These are phyloP conservation scores for Aphelinus certus DNA, from an alignment of 1,140 invertebrate species.

Conservation along the genomic window DNA sequence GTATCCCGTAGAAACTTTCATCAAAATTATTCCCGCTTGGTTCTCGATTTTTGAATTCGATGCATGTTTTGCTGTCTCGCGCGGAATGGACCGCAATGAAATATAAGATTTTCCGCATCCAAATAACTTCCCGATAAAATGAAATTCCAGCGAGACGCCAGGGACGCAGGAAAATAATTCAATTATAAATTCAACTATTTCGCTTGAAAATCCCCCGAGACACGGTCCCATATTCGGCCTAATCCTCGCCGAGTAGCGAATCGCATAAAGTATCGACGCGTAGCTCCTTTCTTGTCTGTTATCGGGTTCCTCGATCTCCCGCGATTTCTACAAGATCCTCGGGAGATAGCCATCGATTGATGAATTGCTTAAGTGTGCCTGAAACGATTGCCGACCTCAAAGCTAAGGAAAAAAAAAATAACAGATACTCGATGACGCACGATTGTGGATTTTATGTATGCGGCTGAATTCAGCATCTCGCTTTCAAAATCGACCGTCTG, in stretches of 20 bases:
- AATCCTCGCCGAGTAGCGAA: background rate
- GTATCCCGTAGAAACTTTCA: no score
- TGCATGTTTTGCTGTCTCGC: no score
- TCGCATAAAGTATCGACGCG: conserved; percentile 25
- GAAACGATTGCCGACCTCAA: conserved; percentile 40
- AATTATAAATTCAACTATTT: conserved; percentile 45
- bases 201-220: background rate
- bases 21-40: no score
- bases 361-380: conserved; percentile 42
- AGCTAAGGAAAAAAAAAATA: conserved; percentile 4
- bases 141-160: conserved; percentile 6
- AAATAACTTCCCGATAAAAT: conserved; percentile 7
- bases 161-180: conserved; percentile 39
- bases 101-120: no score
- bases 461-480: background rate
- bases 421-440: conserved; percentile 17
- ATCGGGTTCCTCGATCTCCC: conserved; percentile 37
- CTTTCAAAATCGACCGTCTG: conserved; percentile 15
- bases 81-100: no score
- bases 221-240: background rate
- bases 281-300: background rate
- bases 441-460: conserved; percentile 3
- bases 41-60: no score
- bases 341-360: conserved; percentile 41
- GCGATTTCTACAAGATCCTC: conserved; percentile 43